These are phyloP conservation scores for Phaenicophaeus curvirostris DNA, from an alignment of 2,797 vertebrate genomes.

Conservation along the genomic window DNA sequence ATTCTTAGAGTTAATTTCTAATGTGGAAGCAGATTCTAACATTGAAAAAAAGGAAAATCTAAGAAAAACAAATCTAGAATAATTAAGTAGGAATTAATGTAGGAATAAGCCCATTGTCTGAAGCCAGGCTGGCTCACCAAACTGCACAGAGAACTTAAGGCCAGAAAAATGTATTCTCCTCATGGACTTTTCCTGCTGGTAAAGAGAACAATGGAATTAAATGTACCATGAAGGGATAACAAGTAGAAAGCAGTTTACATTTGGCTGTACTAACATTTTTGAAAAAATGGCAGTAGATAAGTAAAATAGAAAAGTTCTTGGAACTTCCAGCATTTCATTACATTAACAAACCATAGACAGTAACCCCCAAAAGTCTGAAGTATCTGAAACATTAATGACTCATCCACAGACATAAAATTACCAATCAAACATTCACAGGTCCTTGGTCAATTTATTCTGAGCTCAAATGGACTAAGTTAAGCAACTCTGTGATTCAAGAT, in stretches of 20 bases:
- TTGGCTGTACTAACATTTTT: not conserved
- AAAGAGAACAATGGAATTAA: not conserved
- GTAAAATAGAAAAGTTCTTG: not conserved
- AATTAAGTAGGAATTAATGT: not conserved
- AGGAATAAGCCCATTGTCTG: not conserved
- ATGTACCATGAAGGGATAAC: not conserved
- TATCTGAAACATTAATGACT: slow-evolving; percentile 46
- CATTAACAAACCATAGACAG: not conserved
- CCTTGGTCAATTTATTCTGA: slow-evolving; percentile 8
- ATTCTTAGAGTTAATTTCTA: not conserved
- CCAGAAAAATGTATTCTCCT: not conserved
- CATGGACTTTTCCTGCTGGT: not conserved
- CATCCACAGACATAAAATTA: not conserved
- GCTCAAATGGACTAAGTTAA: slow-evolving; percentile 23
- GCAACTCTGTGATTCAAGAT: slow-evolving; percentile 21
- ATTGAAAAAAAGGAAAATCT: not conserved
- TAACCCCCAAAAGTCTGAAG: not conserved
- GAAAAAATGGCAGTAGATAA: not conserved
- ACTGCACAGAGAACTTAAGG: not conserved
- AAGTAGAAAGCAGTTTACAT: not conserved
- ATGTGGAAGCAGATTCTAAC: not conserved
- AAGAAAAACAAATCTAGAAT: not conserved
- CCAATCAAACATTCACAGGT: slow-evolving; percentile 6
- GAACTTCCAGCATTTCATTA: not conserved
- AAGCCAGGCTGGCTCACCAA: not conserved